phyloP scores from a whole-genome alignment of 2,113 vertebrate species.

The Onychostoma macrolepis region DNA sequence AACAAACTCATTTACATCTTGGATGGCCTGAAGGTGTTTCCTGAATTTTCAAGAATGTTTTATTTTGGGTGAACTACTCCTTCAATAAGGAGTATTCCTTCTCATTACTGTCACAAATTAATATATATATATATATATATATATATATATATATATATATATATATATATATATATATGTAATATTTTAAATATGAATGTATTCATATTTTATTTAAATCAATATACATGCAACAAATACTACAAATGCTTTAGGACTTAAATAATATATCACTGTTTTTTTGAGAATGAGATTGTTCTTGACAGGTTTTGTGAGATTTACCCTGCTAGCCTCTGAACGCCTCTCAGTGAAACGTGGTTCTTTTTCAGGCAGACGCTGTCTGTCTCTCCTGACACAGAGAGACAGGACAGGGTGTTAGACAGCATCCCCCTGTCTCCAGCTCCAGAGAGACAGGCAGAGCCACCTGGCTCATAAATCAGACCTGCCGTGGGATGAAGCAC shows the following conservation, averaged over 20 bases:
- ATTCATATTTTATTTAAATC: background rate
- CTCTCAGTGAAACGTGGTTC: background rate
- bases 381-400: constrained; percentile 4
- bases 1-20: too few relatives aligned
- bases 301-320: background rate
- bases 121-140: too few relatives aligned
- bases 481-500: constrained; percentile 57
- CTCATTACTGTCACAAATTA: too few relatives aligned
- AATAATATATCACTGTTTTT: too few relatives aligned
- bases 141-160: too few relatives aligned
- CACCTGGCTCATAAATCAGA: constrained; percentile 76
- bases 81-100: too few relatives aligned
- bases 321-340: background rate
- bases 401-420: constrained; percentile 7
- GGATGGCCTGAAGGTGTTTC: too few relatives aligned
- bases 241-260: too few relatives aligned
- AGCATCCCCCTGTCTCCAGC: constrained; percentile 52
- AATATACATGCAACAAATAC: background rate
- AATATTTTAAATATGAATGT: too few relatives aligned
- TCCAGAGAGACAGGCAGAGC: constrained; percentile 63
- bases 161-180: too few relatives aligned
- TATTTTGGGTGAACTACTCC: too few relatives aligned
- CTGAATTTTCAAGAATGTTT: too few relatives aligned
- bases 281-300: background rate
- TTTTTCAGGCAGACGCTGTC: background rate